A percentile compares a stretch with the other conserved stretches of the same genome.
phyloP scores from a whole-genome alignment of 1,140 invertebrate genomes.

The Magallana ariakensis region DNA sequence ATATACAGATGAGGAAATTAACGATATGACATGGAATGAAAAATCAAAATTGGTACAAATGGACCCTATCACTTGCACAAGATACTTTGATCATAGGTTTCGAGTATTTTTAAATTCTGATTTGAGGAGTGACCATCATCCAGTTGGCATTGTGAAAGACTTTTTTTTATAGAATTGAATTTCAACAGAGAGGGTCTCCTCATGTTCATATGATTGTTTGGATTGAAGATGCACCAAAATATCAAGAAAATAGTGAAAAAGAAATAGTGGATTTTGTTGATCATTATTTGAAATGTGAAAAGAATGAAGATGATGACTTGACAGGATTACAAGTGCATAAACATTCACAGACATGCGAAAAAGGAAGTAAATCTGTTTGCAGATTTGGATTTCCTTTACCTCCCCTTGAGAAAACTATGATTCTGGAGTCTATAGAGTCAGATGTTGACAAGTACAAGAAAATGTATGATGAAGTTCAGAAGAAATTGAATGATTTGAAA shows the following conservation, averaged over 20 bases:
- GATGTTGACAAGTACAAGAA: neutral
- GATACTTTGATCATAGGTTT: conserved; percentile 13
- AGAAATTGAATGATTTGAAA: no score
- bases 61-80: conserved; percentile 46
- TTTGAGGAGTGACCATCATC: conserved; percentile 19
- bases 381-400: conserved; percentile 20
- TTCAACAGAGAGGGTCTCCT: conserved; percentile 52
- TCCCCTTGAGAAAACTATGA: conserved; percentile 52
- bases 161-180: conserved; percentile 44
- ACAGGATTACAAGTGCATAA: no score
- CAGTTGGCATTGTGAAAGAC: neutral
- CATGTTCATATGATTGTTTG: no score
- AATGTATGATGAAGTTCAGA: neutral
- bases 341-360: no score
- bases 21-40: conserved; percentile 19
- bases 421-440: conserved; percentile 49
- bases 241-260: no score
- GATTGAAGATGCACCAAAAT: no score
- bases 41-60: conserved; percentile 44
- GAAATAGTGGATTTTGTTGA: no score
- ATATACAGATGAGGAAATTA: conserved; percentile 27
- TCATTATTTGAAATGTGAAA: no score
- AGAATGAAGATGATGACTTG: no score
- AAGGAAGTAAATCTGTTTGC: no score
- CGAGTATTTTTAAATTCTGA: conserved; percentile 13